Conservation (phyloP, 2,113 vertebrate genomes). For the Ailurus styani region DNA sequence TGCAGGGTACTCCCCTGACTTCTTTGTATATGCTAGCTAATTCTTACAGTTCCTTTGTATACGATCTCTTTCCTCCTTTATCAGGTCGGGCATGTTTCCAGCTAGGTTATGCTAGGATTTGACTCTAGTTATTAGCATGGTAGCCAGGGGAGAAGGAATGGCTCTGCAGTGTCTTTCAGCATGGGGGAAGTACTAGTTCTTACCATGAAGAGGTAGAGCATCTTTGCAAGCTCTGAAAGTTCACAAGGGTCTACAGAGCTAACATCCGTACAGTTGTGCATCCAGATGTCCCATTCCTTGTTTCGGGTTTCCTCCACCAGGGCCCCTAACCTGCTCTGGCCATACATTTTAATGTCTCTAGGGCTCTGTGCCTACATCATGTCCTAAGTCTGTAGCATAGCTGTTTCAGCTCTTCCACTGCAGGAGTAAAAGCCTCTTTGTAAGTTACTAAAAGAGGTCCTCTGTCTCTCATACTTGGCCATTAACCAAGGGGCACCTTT, state of each 20-base stretch:
- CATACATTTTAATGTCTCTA: not conserved
- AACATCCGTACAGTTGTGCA: not conserved
- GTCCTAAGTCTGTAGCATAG: not conserved
- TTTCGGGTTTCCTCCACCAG: not conserved
- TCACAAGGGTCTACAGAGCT: not conserved
- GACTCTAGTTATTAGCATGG: not conserved
- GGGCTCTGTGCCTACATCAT: not conserved
- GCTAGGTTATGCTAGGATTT: not conserved
- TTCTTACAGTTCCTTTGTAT: not conserved
- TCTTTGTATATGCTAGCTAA: not conserved
- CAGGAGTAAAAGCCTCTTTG: not conserved
- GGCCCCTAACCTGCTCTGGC: not conserved
- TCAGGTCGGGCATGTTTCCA: not conserved
- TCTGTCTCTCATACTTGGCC: not conserved
- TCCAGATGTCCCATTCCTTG: not conserved
- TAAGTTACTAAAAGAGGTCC: constrained; percentile 7
- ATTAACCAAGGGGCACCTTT: not conserved
- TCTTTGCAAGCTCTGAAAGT: not conserved
- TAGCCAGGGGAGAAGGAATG: not conserved
- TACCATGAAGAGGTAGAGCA: not conserved
- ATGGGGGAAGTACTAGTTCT: not conserved
- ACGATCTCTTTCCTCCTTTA: not conserved
- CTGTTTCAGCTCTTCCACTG: not conserved
- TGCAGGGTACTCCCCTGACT: not conserved
- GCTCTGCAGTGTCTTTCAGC: not conserved